phyloP scores from a whole-genome alignment of 2,113 vertebrate species.

The Puntigrus tetrazona region DNA sequence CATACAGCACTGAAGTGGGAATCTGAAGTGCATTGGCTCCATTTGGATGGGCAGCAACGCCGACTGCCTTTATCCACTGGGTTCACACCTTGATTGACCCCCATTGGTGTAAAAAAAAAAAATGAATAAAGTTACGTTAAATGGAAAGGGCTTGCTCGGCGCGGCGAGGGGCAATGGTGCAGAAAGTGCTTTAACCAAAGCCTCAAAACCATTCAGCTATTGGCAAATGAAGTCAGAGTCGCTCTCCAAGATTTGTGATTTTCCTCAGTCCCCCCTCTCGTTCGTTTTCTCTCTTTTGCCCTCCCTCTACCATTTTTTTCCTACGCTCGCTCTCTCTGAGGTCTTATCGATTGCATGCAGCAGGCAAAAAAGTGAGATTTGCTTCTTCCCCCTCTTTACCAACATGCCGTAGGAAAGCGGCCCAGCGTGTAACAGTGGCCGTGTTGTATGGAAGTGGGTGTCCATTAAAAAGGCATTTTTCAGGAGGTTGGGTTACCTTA shows the following conservation, averaged over 20 bases:
- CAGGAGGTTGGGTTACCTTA: neutral
- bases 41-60: slow-evolving; percentile 5
- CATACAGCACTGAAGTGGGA: slow-evolving; percentile 5
- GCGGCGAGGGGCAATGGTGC: slow-evolving; percentile 45
- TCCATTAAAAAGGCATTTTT: slow-evolving; percentile 21
- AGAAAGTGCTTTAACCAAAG: slow-evolving; percentile 51
- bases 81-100: slow-evolving; percentile 50
- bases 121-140: slow-evolving; percentile 43
- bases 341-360: slow-evolving; percentile 57
- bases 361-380: slow-evolving; percentile 51
- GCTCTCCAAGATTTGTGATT: slow-evolving; percentile 54
- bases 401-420: slow-evolving; percentile 38
- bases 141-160: slow-evolving; percentile 51
- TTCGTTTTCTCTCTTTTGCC: neutral
- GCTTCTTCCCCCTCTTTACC: slow-evolving; percentile 13
- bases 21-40: slow-evolving; percentile 29
- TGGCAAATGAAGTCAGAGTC: slow-evolving; percentile 52
- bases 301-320: slow-evolving; percentile 2
- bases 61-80: slow-evolving; percentile 25
- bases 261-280: slow-evolving; percentile 7
- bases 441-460: slow-evolving; percentile 43
- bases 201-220: slow-evolving; percentile 44
- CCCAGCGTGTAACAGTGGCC: slow-evolving; percentile 32
- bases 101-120: slow-evolving; percentile 42
- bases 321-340: slow-evolving; percentile 8